These are phyloP conservation scores for Catocala fraxini DNA, from an alignment of 2,888 invertebrate species.

Conservation along the genomic window DNA sequence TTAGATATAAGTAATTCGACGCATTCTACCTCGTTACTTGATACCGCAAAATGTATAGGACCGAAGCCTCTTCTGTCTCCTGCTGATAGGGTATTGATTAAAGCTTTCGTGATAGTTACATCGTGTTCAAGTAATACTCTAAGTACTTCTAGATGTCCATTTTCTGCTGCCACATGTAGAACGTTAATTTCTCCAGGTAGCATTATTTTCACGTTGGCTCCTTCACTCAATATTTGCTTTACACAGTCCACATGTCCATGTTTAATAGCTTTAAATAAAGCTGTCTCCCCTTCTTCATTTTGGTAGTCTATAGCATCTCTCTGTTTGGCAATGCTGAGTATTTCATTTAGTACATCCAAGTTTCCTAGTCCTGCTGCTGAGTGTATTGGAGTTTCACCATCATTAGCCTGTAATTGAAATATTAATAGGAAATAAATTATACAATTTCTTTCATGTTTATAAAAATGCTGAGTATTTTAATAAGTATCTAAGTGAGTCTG, in stretches of 20 bases:
- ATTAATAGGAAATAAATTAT: too few species aligned
- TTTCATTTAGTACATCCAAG: slow-evolving; percentile 81
- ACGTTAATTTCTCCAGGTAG: slow-evolving; percentile 84
- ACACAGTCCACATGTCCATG: slow-evolving; percentile 78
- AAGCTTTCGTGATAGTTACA: slow-evolving; percentile 62
- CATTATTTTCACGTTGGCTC: slow-evolving; percentile 76
- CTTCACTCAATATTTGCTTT: slow-evolving; percentile 76
- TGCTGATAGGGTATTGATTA: slow-evolving; percentile 71
- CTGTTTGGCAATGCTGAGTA: slow-evolving; percentile 81
- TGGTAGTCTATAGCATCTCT: slow-evolving; percentile 80
- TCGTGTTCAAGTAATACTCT: slow-evolving; percentile 81
- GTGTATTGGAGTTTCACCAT: slow-evolving; percentile 86
- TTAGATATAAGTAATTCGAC: slow-evolving; percentile 77
- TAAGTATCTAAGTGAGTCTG: too few species aligned
- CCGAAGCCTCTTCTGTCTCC: slow-evolving; percentile 79
- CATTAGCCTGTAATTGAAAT: slow-evolving; percentile 68
- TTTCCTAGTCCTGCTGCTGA: slow-evolving; percentile 84
- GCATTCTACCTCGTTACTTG: slow-evolving; percentile 81
- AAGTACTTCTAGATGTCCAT: slow-evolving; percentile 85
- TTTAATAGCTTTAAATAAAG: slow-evolving; percentile 79
- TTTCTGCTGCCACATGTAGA: slow-evolving; percentile 88
- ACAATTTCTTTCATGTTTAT: too few species aligned
- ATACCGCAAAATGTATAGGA: slow-evolving; percentile 87
- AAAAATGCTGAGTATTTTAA: neutral
- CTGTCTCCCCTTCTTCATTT: slow-evolving; percentile 82